phyloP scores from a whole-genome alignment of 2,797 vertebrate genomes.

The Sebastes taczanowskii region DNA sequence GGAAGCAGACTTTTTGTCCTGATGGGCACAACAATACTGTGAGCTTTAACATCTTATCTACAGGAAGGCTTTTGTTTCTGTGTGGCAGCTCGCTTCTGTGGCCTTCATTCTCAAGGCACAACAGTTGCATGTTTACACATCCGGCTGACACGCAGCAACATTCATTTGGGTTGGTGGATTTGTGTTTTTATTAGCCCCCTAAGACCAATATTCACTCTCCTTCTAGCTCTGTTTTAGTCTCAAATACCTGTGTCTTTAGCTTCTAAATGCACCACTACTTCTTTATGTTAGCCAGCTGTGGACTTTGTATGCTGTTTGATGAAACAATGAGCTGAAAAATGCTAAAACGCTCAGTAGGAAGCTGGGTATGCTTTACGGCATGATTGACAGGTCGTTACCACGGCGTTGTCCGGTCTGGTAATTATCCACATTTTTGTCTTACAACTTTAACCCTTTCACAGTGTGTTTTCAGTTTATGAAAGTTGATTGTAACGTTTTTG shows the following conservation, averaged over 20 bases:
- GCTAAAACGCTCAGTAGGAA: background rate
- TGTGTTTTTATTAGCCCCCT: background rate
- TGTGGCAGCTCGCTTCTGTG: background rate
- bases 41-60: conserved; percentile 42
- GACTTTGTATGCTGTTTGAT: background rate
- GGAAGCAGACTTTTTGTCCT: conserved; percentile 10
- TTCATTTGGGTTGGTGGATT: background rate
- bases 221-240: background rate
- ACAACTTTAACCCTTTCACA: no score
- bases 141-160: background rate
- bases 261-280: background rate
- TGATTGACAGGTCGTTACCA: no score
- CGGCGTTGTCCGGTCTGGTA: no score
- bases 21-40: background rate
- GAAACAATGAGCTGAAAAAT: background rate
- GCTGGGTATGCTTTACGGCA: no score
- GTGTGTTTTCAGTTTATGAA: no score
- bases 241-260: background rate
- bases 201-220: no score
- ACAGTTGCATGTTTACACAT: background rate
- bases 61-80: conserved; percentile 54
- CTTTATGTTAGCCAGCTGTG: background rate
- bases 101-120: conserved; percentile 11
- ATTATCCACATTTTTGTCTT: accelerated
- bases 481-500: no score